Conservation (phyloP, 2,888 invertebrate species). For the Platycheirus rosarum region DNA sequence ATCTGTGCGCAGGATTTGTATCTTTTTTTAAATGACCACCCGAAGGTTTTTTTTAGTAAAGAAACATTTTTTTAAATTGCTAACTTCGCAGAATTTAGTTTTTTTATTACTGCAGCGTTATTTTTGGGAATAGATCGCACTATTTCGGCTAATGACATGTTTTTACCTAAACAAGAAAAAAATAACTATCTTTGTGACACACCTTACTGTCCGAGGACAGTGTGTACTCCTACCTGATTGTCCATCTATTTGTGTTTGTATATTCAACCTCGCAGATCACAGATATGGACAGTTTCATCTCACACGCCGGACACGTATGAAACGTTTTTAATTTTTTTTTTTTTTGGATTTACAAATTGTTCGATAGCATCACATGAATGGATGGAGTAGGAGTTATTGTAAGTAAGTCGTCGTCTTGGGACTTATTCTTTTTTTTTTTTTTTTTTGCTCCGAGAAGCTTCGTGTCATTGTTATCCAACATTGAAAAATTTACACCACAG, state of each 20-base stretch:
- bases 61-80: conserved; percentile 32
- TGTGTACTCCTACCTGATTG: conserved; percentile 43
- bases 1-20: conserved; percentile 51
- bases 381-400: conserved; percentile 65
- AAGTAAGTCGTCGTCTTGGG: conserved; percentile 63
- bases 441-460: conserved; percentile 27
- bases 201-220: conserved; percentile 53
- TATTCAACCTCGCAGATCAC: conserved; percentile 51
- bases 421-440: conserved; percentile 53
- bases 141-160: conserved; percentile 57
- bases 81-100: conserved; percentile 52
- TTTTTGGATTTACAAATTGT: conserved; percentile 42
- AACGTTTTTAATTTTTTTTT: conserved; percentile 56
- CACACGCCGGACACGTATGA: conserved; percentile 73
- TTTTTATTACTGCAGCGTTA: conserved; percentile 31
- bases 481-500: conserved; percentile 35
- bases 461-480: conserved; percentile 63
- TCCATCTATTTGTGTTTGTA: conserved; percentile 55
- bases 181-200: conserved; percentile 45
- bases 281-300: conserved; percentile 64
- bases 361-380: conserved; percentile 61
- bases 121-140: conserved; percentile 42
- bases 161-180: conserved; percentile 31
- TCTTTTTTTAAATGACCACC: conserved; percentile 52
- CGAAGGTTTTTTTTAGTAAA: conserved; percentile 36